These are phyloP conservation scores for Rhagium mordax DNA, from an alignment of 2,888 invertebrate species.

Conservation along the genomic window DNA sequence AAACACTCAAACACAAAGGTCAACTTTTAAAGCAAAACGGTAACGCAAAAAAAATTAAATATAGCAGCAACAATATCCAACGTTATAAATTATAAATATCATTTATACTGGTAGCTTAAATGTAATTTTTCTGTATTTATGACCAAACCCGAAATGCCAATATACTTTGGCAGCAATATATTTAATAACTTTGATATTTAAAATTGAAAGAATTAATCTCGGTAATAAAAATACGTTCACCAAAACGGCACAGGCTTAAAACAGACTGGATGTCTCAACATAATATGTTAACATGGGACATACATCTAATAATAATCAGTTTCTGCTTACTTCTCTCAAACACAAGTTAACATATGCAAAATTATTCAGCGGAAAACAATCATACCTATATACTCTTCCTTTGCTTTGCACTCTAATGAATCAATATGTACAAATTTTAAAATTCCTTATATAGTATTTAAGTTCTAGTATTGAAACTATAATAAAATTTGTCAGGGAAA, in stretches of 20 bases:
- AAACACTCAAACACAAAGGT: no score
- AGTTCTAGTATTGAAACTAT: constrained; percentile 27
- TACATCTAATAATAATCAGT: constrained; percentile 18
- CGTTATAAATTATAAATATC: no score
- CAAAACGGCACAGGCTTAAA: not conserved
- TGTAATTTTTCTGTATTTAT: no score
- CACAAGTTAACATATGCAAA: constrained; percentile 1
- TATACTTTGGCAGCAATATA: no score
- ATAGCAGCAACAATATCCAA: no score
- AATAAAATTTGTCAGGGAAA: constrained; percentile 23
- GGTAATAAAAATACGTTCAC: not conserved
- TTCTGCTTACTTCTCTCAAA: constrained; percentile 36
- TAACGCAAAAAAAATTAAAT: no score
- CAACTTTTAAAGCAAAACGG: no score
- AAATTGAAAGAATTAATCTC: not conserved
- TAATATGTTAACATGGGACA: constrained; percentile 5
- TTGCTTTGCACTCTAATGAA: constrained; percentile 22
- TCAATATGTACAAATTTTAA: constrained; percentile 34
- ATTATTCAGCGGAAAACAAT: constrained; percentile 7
- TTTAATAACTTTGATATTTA: not conserved
- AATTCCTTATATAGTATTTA: constrained; percentile 29
- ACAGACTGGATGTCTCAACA: constrained; percentile 27
- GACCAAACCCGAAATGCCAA: no score
- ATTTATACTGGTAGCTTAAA: no score
- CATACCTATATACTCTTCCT: constrained; percentile 18